These are phyloP conservation scores for Apodemus agrarius DNA, from an alignment of 2,797 vertebrate genomes.

Conservation along the genomic window DNA sequence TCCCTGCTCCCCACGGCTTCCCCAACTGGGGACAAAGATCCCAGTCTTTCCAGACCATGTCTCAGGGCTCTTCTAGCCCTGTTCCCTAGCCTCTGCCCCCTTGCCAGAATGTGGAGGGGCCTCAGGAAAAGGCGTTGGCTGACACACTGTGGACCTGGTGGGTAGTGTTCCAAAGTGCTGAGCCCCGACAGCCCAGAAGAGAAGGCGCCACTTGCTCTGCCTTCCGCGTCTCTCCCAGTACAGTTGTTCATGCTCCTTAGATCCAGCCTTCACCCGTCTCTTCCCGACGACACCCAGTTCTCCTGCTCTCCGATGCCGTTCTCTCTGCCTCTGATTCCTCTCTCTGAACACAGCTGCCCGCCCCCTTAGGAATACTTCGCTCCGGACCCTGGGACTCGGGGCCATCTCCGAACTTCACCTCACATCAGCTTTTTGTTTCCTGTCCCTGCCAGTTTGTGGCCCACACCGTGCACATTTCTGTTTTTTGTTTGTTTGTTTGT, in stretches of 20 bases:
- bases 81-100: neutral
- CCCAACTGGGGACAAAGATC: neutral
- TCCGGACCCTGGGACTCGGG: neutral
- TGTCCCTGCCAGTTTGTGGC: neutral
- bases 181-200: neutral
- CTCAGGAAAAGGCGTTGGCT: neutral
- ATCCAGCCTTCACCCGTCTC: neutral
- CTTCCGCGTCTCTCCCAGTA: neutral
- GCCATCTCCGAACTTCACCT: neutral
- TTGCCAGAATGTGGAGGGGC: neutral
- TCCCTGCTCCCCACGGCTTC: no score
- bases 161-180: neutral
- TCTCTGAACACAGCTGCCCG: neutral
- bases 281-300: neutral
- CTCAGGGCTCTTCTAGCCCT: neutral
- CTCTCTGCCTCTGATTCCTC: neutral
- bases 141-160: neutral
- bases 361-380: neutral
- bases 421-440: neutral
- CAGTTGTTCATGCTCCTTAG: neutral
- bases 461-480: neutral
- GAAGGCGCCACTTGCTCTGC: neutral
- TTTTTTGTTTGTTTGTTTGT: no score
- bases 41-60: neutral
- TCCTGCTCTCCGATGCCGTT: neutral